Base-by-base conservation (phyloP, 2,113 vertebrate genomes). In the Monopterus albus region DNA sequence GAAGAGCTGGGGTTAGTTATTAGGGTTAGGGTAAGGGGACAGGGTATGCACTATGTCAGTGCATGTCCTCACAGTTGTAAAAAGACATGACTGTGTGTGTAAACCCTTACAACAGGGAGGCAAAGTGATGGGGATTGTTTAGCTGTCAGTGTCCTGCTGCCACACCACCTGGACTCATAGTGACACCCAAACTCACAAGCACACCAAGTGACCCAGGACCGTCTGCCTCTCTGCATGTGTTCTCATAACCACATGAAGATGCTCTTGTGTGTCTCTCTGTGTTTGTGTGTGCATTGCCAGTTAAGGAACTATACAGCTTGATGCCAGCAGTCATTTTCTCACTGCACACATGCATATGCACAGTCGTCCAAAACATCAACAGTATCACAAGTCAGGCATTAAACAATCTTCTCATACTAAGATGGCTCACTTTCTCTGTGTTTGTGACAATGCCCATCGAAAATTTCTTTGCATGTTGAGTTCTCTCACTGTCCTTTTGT, bases 381-480 rank as follows among this genome's bases (percentile, higher is more conserved):
- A 59, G 51, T 72, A 62, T 86, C 79, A 70, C 17, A 35, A 81
- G 82, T 62, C 83, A 82, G 55, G 67, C 78, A 79, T 84, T 81
- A 88, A 74, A 85, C 74, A 61, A 69, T 80, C 80, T 82, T 84
- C 64, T 87, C 69, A 80, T 76, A 62, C 72, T 52, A 85, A 76
- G 79, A 87, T 86, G 74, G 78, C 80, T 86, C 77, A 76, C 70
- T 79, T 66, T 68, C 39, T 80, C 71, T 79, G 59, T 81, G 86
- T 87, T 88, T 88, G 88, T 89, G 82, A 67, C 63, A 47, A 62
- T 87, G 83, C 86, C 88, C 87, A 85, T 79, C 57, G 9, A 86
- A 83, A 76, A 88, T 88, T 85, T 87, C 84, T 84, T 87, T 86
- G 73, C 80, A 89, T 87, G 79, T 82, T 69, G 79, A 82, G 81